Base-by-base conservation (phyloP, 2,888 invertebrate species). In the Phlogophora meticulosa region DNA sequence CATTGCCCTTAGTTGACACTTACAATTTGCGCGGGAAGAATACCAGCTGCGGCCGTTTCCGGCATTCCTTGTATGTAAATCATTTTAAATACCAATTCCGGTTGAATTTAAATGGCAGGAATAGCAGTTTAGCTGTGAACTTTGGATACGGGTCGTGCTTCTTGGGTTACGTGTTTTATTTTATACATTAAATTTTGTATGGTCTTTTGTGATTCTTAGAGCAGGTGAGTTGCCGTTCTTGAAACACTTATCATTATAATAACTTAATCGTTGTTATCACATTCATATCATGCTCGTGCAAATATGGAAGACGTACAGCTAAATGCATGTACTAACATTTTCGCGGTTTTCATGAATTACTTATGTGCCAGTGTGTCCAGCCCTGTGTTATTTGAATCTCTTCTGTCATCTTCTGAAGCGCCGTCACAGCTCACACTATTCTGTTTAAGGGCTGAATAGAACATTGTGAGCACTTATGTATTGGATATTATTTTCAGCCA, bases 1-100 rank as follows among this genome's bases (percentile, higher is more conserved):
- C 78, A 65, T 81, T 81, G 83, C 83, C 83, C 83, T 82, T 53
- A 82, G 72, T 82, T 81, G 81, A 81, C 81, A 80, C 74, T 60
- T 52, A 43, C 78, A 82, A 81, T 81, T 81, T 76, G 75, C 80
- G 83, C 80, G 78, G 80, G 70, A 80, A 72, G 48, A 68, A 67
- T 38, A 66, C 34, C 82, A 80, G 80, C 80, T 82, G 80, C 60
- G 60, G 2, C 55, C 10, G 67, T 52, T 80, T 82, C 81, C 70
- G 70, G 70, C 83, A 81, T 78, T 74, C 82, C 62, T 65, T 38
- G 24, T 32, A 70, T 49, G 66, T 72, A 79, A 76, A 68, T 58
- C 53, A 64, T 69, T 74, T 78, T 74, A 78, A 62, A 74, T 59
- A 56, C 43, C 22, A 62, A 78, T 73, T 76, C 75, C 68, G 75